These are phyloP conservation scores for Trematomus bernacchii DNA, from an alignment of 2,797 vertebrate genomes.

Conservation along the genomic window DNA sequence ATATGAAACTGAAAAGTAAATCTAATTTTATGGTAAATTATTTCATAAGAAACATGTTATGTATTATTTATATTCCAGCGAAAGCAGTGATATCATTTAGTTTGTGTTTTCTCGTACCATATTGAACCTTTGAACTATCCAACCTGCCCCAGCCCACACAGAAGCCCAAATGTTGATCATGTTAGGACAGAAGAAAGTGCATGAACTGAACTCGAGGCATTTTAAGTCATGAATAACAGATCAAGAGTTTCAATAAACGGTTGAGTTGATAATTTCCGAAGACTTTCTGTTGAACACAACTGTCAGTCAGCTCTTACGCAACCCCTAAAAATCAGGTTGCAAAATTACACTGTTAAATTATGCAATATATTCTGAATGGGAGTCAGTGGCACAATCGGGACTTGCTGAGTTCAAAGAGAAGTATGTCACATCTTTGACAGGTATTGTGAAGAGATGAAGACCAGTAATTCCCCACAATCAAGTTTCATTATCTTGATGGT, in stretches of 20 bases:
- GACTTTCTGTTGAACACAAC: neutral
- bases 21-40: neutral
- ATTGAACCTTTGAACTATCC: constrained; percentile 2
- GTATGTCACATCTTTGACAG: constrained; percentile 13
- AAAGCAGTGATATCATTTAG: neutral
- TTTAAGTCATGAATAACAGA: constrained; percentile 69
- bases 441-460: constrained; percentile 12
- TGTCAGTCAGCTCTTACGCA: neutral
- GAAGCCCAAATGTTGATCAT: constrained; percentile 1
- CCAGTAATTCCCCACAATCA: constrained; percentile 22
- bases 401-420: constrained; percentile 1
- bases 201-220: constrained; percentile 36
- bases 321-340: constrained; percentile 2
- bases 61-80: neutral
- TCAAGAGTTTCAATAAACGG: constrained; percentile 49
- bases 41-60: neutral
- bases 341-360: neutral
- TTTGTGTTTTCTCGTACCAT: neutral
- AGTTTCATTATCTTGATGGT: constrained; percentile 52
- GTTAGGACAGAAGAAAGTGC: constrained; percentile 22
- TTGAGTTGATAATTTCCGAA: constrained; percentile 58
- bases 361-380: neutral
- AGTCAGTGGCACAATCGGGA: neutral
- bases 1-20: too few species aligned
- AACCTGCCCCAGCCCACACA: neutral